Conservation (phyloP, 2,797 vertebrate genomes). For the Phoeniculus purpureus region DNA sequence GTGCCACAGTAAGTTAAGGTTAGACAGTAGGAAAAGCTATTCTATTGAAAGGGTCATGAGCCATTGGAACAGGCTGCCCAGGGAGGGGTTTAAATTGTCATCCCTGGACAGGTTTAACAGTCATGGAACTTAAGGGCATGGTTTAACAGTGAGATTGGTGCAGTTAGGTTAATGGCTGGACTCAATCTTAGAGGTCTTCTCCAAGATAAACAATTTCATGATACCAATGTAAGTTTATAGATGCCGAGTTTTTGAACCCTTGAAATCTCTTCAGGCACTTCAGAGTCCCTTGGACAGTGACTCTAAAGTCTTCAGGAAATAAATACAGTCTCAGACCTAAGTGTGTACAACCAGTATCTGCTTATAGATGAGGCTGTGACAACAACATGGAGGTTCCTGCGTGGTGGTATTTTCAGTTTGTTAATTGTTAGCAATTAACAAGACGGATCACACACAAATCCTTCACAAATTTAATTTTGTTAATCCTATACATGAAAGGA, state of each 20-base stretch:
- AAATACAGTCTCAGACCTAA: background rate
- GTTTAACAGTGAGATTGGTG: too few relatives aligned
- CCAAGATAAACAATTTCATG: too few relatives aligned
- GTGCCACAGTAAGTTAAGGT: too few relatives aligned
- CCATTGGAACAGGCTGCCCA: too few relatives aligned
- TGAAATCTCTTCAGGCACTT: background rate
- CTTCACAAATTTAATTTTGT: background rate
- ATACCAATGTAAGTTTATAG: background rate
- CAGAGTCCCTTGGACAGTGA: fast-evolving
- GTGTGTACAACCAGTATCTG: background rate
- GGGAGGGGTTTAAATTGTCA: too few relatives aligned
- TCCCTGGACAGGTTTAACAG: too few relatives aligned
- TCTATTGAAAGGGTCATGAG: too few relatives aligned
- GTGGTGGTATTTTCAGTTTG: background rate
- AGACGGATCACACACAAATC: background rate
- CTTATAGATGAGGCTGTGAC: background rate
- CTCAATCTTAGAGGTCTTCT: too few relatives aligned
- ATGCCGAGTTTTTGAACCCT: background rate
- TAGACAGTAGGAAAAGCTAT: too few relatives aligned
- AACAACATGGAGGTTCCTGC: background rate
- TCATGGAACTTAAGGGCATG: too few relatives aligned
- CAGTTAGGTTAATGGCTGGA: too few relatives aligned
- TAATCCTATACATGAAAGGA: background rate
- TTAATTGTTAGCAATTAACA: background rate
- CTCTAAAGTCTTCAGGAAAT: background rate